A percentile compares a stretch with the other conserved stretches of the same genome.
These are phyloP conservation scores for Rhizoglyphus robini DNA, from an alignment of 1,140 invertebrate species.

Conservation along the genomic window DNA sequence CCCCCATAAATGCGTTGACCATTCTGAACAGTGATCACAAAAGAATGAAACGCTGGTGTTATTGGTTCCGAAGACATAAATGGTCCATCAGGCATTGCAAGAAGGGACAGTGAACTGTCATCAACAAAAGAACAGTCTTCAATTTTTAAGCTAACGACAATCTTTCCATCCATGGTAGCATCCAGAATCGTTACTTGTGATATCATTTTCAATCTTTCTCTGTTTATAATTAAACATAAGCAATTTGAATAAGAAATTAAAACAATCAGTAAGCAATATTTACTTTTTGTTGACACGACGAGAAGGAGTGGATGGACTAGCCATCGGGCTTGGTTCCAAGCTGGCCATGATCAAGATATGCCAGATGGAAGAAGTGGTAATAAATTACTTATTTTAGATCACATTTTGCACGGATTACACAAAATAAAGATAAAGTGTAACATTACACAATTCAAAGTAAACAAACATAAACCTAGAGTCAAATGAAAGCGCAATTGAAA, in stretches of 20 bases:
- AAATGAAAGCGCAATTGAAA: no score
- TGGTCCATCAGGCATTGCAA: conserved; percentile 22
- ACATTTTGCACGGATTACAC: no score
- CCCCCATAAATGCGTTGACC: conserved; percentile 74
- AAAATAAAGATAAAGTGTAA: no score
- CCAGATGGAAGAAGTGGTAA: no score
- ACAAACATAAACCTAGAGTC: no score
- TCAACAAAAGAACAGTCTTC: conserved; percentile 19
- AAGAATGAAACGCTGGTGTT: conserved; percentile 79
- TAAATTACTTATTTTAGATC: no score
- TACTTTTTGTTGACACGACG: conserved; percentile 1
- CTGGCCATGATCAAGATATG: background rate
- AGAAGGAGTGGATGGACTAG: background rate
- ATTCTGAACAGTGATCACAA: conserved; percentile 91
- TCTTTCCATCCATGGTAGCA: conserved; percentile 13
- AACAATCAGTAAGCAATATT: background rate
- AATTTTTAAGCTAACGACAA: conserved; percentile 8
- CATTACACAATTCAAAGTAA: no score
- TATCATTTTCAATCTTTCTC: conserved; percentile 12
- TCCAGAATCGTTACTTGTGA: conserved; percentile 8
- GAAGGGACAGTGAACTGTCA: conserved; percentile 20
- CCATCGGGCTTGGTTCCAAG: background rate
- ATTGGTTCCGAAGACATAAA: background rate
- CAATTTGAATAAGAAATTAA: background rate
- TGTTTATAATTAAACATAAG: background rate